Conservation (phyloP, 2,888 invertebrate species). For the Synergus laeviventris region DNA sequence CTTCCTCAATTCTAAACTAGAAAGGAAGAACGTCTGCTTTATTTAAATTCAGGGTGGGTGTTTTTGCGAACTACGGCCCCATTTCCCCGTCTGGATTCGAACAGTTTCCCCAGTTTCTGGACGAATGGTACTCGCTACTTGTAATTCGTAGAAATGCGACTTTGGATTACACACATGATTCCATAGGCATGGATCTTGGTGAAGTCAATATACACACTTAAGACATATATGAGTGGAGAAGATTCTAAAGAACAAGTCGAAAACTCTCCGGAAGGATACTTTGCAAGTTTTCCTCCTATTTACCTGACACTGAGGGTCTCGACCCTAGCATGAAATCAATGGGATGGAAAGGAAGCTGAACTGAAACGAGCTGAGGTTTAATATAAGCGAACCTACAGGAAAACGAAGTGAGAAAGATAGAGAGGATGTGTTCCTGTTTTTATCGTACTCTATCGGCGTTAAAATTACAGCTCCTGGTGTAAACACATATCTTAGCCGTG, state of each 20-base stretch:
- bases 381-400: conserved; percentile 56
- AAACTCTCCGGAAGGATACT: conserved; percentile 66
- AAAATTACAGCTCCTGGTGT: conserved; percentile 61
- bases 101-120: conserved; percentile 55
- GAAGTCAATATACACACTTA: conserved; percentile 7
- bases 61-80: conserved; percentile 19
- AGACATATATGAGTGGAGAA: background rate
- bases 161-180: conserved; percentile 55
- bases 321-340: conserved; percentile 66
- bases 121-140: conserved; percentile 53
- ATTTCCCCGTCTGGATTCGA: conserved; percentile 22
- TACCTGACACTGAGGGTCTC: conserved; percentile 66
- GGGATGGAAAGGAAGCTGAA: conserved; percentile 70
- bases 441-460: conserved; percentile 55
- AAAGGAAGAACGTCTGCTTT: conserved; percentile 36
- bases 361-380: conserved; percentile 66
- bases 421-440: conserved; percentile 58
- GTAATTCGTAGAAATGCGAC: conserved; percentile 57
- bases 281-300: conserved; percentile 72
- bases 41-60: conserved; percentile 31
- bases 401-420: conserved; percentile 42
- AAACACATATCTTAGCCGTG: conserved; percentile 57
- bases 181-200: conserved; percentile 37
- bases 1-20: conserved; percentile 31
- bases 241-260: conserved; percentile 54